Percentiles rank a stretch among this genome's conserved stretches.
Conservation (phyloP, 2,113 vertebrate genomes). For the Trinectes maculatus region DNA sequence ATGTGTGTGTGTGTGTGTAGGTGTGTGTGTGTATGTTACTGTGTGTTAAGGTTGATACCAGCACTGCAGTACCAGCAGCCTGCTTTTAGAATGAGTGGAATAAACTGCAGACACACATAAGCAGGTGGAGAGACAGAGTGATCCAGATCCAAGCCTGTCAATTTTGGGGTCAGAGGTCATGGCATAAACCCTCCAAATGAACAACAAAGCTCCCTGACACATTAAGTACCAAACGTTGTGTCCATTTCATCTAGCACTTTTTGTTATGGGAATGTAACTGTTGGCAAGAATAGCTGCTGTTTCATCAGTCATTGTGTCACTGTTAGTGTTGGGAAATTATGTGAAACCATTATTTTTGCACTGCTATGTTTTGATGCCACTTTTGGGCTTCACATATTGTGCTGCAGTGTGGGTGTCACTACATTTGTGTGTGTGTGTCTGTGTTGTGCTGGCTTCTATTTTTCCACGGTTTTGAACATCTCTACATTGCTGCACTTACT, state of each 20-base stretch:
- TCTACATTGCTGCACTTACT: background rate
- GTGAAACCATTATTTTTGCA: slow-evolving; percentile 6
- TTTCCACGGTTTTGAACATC: background rate
- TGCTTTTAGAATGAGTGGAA: background rate
- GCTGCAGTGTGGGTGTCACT: background rate
- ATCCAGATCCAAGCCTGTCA: background rate
- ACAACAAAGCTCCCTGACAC: background rate
- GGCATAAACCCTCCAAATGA: background rate
- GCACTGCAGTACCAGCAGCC: background rate
- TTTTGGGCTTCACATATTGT: background rate
- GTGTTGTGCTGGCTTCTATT: background rate
- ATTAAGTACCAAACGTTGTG: background rate
- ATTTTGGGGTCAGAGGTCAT: background rate
- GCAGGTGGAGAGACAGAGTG: background rate
- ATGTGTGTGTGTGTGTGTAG: too few species aligned
- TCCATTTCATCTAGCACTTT: background rate
- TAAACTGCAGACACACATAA: too few species aligned
- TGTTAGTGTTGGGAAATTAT: background rate
- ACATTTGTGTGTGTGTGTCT: background rate
- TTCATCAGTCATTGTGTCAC: slow-evolving; percentile 11
- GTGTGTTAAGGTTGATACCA: slow-evolving; percentile 4
- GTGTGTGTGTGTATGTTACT: slow-evolving; percentile 1
- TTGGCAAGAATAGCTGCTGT: background rate
- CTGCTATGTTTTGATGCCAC: slow-evolving; percentile 7
- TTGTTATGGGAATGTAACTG: background rate